Evolutionary conservation across 2,888 invertebrate species (phyloP), one percentile per base, ranked within the genome.

Genomic region (Agonopterix alstromeriana): DNA sequence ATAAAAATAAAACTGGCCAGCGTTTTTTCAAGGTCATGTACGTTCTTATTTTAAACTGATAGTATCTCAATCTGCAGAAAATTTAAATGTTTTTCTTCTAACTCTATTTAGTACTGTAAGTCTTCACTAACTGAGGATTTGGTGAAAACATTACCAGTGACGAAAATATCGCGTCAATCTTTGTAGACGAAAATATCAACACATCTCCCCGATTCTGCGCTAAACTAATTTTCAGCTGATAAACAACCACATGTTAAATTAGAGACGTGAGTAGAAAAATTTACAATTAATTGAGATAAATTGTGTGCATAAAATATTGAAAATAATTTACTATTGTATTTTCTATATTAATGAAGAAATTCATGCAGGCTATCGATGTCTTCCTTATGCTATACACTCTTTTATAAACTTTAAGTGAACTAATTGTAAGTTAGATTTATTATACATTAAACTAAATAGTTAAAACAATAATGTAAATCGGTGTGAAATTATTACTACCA

Each of bases 341-440:
- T 73, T 82, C 73, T 78, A 78, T 74, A 73, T 70, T 70, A 65
- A 73, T 63, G 73, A 77, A 73, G 71, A 77, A 84, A 85, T 78
- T 77, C 70, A 87, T 85, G 87, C 87, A 88, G 87, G 88, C 88
- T 87, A 87, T 86, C 77, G 79, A 88, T 87, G 88, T 88, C 88
- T 88, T 88, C 88, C 88, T 87, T 80, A 80, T 82, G 87, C 87
- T 88, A 87, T 88, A 88, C 79, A 88, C 77, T 85, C 81, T 81
- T 78, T 77, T 83, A 82, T 79, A 77, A 68, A 73, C 63, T 70
- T 65, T 81, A 82, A 81, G 76, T 76, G 66, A n/a, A 38, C 38
- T 64, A 73, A 78, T 57, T 58, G 72, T 86, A 84, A 82, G 80
- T 71, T 82, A 83, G 80, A 77, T 48, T 50, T 42, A 46, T 40